Evolutionary conservation across 2,888 invertebrate genomes (phyloP), one percentile per base, ranked within the genome.

Genomic region (Pachliopta kotzebuea): DNA sequence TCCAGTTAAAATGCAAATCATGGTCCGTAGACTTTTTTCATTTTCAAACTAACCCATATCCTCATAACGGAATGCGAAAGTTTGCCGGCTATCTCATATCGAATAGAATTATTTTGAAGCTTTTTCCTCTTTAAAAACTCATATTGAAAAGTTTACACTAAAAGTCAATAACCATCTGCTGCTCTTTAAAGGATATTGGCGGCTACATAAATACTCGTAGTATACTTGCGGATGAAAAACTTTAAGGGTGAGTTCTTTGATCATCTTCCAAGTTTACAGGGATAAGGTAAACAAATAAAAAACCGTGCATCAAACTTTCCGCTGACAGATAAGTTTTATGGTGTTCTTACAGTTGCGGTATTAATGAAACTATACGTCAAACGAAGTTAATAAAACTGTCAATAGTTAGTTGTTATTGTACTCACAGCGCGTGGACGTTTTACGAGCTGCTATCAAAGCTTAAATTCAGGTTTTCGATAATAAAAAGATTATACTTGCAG

Each of bases 391-490:
- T 74, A 72, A 72, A 77, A 73, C 71, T 72, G 71, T 72, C 70
- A 65, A 68, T 71, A 64, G 56, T 71, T 73, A 69, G 71, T 71
- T 72, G 62, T 67, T 69, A 66, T 69, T 56, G 60, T 68, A 71
- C 67, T 67, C 66, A 65, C 71, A 64, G 66, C 67, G 77, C 83
- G 80, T 80, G 81, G 81, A 72, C 67, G 66, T 80, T 87, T 85
- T 84, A 86, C 52, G 60, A 60, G 26, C 23, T 52, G 29, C 52
- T 18, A 60, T 65, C 52, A 56, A 60, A 60, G 56, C 42, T 56
- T 52, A 20, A 21, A 56, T 29, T 42, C 31, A 26, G 24, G 17
- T 65, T 64, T 55, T 24, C 55, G 37, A 56, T 53, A 29, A 17
- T 18, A 60, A 45, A 37, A 45, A 60, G 50, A 17, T 18, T 45